phyloP scores from a whole-genome alignment of 2,113 vertebrate genomes.

The Syngnathus typhle region DNA sequence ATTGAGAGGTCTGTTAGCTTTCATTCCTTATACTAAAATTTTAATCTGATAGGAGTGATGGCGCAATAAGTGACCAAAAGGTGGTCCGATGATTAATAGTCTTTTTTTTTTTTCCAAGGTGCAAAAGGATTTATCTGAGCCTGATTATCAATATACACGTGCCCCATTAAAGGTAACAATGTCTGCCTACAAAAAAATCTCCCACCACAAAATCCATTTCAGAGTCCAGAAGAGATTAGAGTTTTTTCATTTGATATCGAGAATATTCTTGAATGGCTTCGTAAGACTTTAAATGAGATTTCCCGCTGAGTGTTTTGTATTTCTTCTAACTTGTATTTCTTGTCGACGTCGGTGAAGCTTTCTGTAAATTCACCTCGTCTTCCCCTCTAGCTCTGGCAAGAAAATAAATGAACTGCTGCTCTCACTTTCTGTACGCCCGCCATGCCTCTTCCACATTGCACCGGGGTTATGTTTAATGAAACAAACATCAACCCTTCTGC shows the following conservation, averaged over 20 bases:
- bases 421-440: conserved; percentile 5
- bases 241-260: neutral
- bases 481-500: conserved; percentile 22
- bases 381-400: conserved; percentile 21
- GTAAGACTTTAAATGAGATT: conserved; percentile 14
- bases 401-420: conserved; percentile 25
- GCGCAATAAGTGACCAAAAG: conserved; percentile 42
- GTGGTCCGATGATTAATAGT: neutral
- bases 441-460: conserved; percentile 13
- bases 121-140: neutral
- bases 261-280: conserved; percentile 23
- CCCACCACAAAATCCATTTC: neutral
- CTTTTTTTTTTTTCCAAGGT: neutral
- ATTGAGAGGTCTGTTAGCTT: conserved; percentile 47
- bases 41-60: conserved; percentile 49
- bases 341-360: conserved; percentile 27
- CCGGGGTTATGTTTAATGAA: conserved; percentile 51
- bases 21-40: conserved; percentile 42
- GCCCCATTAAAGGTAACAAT: no score
- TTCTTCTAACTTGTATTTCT: conserved; percentile 28
- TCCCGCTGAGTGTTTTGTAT: conserved; percentile 39
- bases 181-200: conserved; percentile 3
- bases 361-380: conserved; percentile 44
- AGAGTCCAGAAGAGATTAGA: no score
- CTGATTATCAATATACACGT: neutral